Evolutionary conservation across 1,140 invertebrate genomes (phyloP).

Genomic region (Trinorchestia longiramus): DNA sequence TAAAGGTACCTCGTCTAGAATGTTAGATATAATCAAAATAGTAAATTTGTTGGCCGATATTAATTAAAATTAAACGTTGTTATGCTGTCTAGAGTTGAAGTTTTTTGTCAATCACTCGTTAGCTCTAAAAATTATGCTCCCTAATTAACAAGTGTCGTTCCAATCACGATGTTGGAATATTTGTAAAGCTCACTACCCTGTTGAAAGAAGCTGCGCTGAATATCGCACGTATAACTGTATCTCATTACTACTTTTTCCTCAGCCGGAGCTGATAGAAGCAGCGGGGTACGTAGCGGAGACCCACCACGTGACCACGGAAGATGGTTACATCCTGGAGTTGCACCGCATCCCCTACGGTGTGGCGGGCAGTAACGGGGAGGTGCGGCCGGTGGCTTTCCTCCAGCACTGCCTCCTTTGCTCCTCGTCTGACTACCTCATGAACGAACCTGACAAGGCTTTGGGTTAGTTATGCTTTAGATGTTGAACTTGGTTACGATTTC

Average conservation of each 20-base stretch:
- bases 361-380: background rate
- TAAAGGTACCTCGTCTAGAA: too few species aligned
- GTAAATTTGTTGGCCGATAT: too few species aligned
- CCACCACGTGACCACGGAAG: conserved; percentile 60
- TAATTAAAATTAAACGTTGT: too few species aligned
- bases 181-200: too few species aligned
- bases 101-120: too few species aligned
- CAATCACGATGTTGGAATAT: too few species aligned
- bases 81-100: too few species aligned
- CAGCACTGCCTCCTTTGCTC: conserved; percentile 84
- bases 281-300: conserved; percentile 59
- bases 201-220: background rate
- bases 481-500: too few species aligned
- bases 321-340: conserved; percentile 63
- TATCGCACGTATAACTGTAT: background rate
- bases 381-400: conserved; percentile 74
- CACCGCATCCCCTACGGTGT: conserved; percentile 64
- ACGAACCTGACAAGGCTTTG: conserved; percentile 76
- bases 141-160: too few species aligned
- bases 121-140: too few species aligned
- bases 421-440: conserved; percentile 82
- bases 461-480: conserved; percentile 70
- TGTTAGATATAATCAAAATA: too few species aligned
- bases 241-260: background rate
- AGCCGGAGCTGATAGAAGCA: conserved; percentile 61